Base-by-base conservation (phyloP, 2,113 vertebrate genomes). In the Apodemus speciosus region DNA sequence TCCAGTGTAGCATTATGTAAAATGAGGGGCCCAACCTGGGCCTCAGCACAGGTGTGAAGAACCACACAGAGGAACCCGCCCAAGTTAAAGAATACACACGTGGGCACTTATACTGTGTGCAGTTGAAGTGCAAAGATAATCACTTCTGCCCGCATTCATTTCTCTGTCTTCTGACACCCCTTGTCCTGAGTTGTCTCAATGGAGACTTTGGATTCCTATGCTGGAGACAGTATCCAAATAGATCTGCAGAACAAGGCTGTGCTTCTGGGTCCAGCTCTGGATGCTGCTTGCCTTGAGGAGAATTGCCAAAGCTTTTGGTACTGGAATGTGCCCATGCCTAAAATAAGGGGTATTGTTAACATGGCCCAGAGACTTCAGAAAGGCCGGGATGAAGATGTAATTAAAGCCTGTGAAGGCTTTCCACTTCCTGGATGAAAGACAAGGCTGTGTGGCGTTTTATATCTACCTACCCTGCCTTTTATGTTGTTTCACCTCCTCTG, bases 391-490 rank as follows among this genome's bases (percentile, higher is more conserved):
- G n/a, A 76, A 75, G 71, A 15, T 35, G 9, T 69, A 81, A 92
- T 77, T 86, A 92, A 38, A 77, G 72, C 64, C 71, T 69, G 13
- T 20, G 72, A 77, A n/a, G 10, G 64, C 69, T 80, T 35, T 77
- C 83, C 71, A 84, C 79, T 95, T 93, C 92, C 86, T 64, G 90
- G 76, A 93, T 91, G 62, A 91, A 92, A 94, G 94, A 62, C 71
- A 87, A 53, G 77, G 43, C 58, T 49, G 64, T 79, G 60, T 79
- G 66, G 88, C 90, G 85, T 87, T 94, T 96, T 95, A 93, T 87
- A 64, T 92, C 93, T 90, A 68, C 92, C 85, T 88, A 87, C 80
- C 92, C 84, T 71, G 84, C n/a, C 84, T 93, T 92, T 94, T 89
- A 75, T 76, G 68, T 89, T 89, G 69, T 66, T 40, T 75, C 43